Evolutionary conservation across 2,113 vertebrate species (phyloP).

Genomic region (Brienomyrus longianalis): DNA sequence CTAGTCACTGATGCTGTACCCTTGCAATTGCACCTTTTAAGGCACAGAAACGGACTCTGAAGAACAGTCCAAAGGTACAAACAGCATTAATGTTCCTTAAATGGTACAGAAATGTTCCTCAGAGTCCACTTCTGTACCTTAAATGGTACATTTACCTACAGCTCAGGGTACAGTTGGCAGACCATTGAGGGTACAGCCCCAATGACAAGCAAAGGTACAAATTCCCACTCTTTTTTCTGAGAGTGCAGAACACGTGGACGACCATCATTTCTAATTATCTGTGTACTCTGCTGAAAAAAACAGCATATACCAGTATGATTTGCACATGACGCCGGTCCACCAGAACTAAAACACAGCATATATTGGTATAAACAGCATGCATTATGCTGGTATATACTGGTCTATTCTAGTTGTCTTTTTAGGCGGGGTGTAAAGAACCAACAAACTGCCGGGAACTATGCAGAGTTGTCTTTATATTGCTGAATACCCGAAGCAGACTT

Average conservation of each 20-base stretch:
- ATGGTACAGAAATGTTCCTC: too few relatives aligned
- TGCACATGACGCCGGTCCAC: not conserved
- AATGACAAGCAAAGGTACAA: too few relatives aligned
- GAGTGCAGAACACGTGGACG: not conserved
- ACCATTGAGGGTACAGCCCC: too few relatives aligned
- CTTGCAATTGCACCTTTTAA: too few relatives aligned
- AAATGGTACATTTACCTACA: too few relatives aligned
- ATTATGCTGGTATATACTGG: not conserved
- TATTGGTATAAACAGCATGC: not conserved
- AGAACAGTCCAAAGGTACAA: too few relatives aligned
- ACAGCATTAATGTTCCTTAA: too few relatives aligned
- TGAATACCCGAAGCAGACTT: not conserved
- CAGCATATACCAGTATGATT: not conserved
- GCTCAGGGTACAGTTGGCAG: too few relatives aligned
- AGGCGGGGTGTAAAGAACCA: not conserved
- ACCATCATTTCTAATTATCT: not conserved
- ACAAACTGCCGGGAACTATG: not conserved
- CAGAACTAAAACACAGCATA: not conserved
- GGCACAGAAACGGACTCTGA: too few relatives aligned
- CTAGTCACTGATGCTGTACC: too few relatives aligned
- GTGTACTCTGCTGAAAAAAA: not conserved
- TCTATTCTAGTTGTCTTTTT: not conserved
- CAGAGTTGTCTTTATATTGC: not conserved
- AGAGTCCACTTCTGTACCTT: too few relatives aligned
- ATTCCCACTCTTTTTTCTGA: too few relatives aligned